These are phyloP conservation scores for Hapalemur alaotrensis DNA, from an alignment of 2,797 vertebrate species.

Conservation along the genomic window DNA sequence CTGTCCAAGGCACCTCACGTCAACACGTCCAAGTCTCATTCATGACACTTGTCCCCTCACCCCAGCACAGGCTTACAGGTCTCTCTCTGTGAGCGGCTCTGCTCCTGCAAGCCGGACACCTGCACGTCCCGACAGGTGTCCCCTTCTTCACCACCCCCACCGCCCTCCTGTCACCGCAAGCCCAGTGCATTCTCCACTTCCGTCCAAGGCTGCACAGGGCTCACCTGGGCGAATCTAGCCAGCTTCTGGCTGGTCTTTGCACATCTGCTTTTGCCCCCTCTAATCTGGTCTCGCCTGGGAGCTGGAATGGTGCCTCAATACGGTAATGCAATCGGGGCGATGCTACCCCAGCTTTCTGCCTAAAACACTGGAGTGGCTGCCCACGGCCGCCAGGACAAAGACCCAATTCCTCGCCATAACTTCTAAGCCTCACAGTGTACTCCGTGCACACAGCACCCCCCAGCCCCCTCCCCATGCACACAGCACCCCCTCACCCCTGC, in stretches of 20 bases:
- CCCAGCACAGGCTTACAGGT: accelerated
- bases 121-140: background rate
- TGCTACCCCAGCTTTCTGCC: background rate
- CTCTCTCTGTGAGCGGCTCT: background rate
- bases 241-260: background rate
- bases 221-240: background rate
- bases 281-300: background rate
- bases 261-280: accelerated
- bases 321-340: too few relatives aligned
- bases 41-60: accelerated
- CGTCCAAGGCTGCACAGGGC: accelerated
- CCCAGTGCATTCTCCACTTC: background rate
- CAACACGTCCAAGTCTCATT: background rate
- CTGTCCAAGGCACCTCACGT: background rate
- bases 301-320: background rate
- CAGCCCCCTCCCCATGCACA: accelerated
- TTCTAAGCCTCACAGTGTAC: accelerated
- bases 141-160: accelerated
- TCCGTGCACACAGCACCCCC: accelerated
- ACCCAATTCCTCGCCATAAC: background rate
- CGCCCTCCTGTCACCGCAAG: background rate
- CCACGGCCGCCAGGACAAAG: background rate
- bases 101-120: background rate
- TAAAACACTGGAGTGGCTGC: background rate
- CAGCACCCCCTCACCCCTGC: accelerated